phyloP scores from a whole-genome alignment of 2,888 invertebrate genomes.

The Hybos culiciformis region DNA sequence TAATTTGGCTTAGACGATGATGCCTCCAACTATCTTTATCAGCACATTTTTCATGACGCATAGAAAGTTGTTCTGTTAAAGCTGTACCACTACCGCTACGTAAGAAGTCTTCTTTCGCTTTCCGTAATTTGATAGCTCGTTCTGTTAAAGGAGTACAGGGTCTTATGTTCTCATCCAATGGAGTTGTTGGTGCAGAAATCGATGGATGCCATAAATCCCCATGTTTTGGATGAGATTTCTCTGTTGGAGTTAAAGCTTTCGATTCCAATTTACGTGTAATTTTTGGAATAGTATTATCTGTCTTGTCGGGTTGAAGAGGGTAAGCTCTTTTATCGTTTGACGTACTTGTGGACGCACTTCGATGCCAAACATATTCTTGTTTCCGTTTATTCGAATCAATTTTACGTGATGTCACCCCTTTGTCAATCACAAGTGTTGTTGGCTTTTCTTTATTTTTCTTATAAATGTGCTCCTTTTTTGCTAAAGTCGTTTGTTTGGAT shows the following conservation, averaged over 20 bases:
- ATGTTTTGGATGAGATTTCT: slow-evolving; percentile 11
- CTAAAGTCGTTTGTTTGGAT: background rate
- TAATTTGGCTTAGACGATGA: slow-evolving; percentile 42
- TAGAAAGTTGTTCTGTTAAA: slow-evolving; percentile 5
- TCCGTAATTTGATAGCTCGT: slow-evolving; percentile 47
- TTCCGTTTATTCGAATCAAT: slow-evolving; percentile 21
- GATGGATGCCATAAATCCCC: slow-evolving; percentile 12
- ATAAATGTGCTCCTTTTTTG: slow-evolving; percentile 24
- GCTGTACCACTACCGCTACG: slow-evolving; percentile 17
- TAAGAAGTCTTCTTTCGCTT: slow-evolving; percentile 60
- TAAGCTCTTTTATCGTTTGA: slow-evolving; percentile 13
- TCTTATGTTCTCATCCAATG: slow-evolving; percentile 17
- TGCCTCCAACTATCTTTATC: slow-evolving; percentile 16
- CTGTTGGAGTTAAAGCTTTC: slow-evolving; percentile 26
- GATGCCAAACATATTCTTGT: slow-evolving; percentile 9
- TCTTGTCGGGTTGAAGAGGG: slow-evolving; percentile 21
- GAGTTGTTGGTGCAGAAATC: slow-evolving; percentile 19
- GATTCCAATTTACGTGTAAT: slow-evolving; percentile 29
- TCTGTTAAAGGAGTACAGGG: slow-evolving; percentile 31
- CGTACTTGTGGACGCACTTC: slow-evolving; percentile 9
- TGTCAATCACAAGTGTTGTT: slow-evolving; percentile 12
- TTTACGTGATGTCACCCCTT: slow-evolving; percentile 17
- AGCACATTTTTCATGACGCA: slow-evolving; percentile 19
- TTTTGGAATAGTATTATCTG: slow-evolving; percentile 29
- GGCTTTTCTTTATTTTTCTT: slow-evolving; percentile 27